Conservation (phyloP, 1,140 invertebrate species). For the Hyles vespertilio region DNA sequence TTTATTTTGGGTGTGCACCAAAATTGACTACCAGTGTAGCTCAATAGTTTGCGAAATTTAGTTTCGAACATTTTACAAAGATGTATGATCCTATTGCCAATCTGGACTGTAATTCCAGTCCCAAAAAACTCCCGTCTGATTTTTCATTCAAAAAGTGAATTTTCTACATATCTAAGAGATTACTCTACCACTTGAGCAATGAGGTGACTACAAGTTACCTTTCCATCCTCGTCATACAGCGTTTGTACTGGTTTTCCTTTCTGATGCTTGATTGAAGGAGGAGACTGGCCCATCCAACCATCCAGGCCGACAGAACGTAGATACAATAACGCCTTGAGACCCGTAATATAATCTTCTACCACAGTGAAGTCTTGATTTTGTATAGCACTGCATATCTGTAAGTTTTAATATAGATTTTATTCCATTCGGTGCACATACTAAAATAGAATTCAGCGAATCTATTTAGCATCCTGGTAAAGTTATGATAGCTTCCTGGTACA, state of each 20-base stretch:
- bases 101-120: too few relatives aligned
- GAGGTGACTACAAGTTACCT: constrained; percentile 65
- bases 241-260: constrained; percentile 90
- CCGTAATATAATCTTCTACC: constrained; percentile 94
- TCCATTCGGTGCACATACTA: too few relatives aligned
- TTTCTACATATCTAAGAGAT: too few relatives aligned
- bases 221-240: constrained; percentile 79
- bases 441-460: too few relatives aligned
- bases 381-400: constrained; percentile 93
- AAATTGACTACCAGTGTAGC: background rate
- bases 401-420: background rate
- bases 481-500: too few relatives aligned
- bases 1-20: background rate
- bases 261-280: constrained; percentile 92
- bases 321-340: constrained; percentile 93
- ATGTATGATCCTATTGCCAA: too few relatives aligned
- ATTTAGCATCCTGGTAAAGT: too few relatives aligned
- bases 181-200: background rate
- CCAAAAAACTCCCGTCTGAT: too few relatives aligned
- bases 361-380: constrained; percentile 99
- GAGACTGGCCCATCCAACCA: constrained; percentile 95
- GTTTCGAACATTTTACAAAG: too few relatives aligned
- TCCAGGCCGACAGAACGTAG: constrained; percentile 80
- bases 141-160: too few relatives aligned
- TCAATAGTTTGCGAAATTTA: background rate